Base-by-base conservation (phyloP, 1,140 invertebrate genomes). In the Bombus superbus region DNA sequence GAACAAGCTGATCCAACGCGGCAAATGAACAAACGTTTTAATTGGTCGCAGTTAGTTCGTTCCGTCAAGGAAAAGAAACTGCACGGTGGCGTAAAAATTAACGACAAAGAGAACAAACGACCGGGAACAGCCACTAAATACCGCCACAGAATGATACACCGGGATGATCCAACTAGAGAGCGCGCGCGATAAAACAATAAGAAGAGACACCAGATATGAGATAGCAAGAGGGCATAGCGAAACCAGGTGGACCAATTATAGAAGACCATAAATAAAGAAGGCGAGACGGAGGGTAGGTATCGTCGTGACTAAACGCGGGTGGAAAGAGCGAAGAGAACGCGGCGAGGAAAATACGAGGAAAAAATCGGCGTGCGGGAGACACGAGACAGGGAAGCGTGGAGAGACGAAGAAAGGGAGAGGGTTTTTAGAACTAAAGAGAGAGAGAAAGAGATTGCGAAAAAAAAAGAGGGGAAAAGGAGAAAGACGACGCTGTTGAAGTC, bases 201-300 rank as follows among this genome's bases (percentile, higher is more conserved):
- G 9, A n/a, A 13, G 0, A 35, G 18, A 18, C 32, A 32, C 32
- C 32, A 32, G 3, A 5, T 9, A 18, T 2, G 5, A 35, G 18
- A 57, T 10, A 11, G 1, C 32, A 11, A 28, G 9, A 28, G 13
- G 28, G 3, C 3, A 42, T 11, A 6, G 42, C 40, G 25, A 42
- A 42, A 35, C 38, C 71, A 62, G 9, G 13, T 72, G 64, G 64
- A 57, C 38, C 47, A 47, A 85, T 76, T 76, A 80, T 22, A 38
- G 72, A 64, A 47, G 32, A 18, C 42, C 68, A 44, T 72, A 64
- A 85, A 68, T 76, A 83, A 40, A 85, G 35, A 74, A 57, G n/a
- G 18, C 11, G 38, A 53, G 47, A 25, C n/a, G 35, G 28, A 42
- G 44, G 66, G 4, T 32, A 32, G 32, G 32, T 32, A 42, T n/a